These are phyloP conservation scores for Pagetopsis macropterus DNA, from an alignment of 2,797 vertebrate genomes.

Conservation along the genomic window DNA sequence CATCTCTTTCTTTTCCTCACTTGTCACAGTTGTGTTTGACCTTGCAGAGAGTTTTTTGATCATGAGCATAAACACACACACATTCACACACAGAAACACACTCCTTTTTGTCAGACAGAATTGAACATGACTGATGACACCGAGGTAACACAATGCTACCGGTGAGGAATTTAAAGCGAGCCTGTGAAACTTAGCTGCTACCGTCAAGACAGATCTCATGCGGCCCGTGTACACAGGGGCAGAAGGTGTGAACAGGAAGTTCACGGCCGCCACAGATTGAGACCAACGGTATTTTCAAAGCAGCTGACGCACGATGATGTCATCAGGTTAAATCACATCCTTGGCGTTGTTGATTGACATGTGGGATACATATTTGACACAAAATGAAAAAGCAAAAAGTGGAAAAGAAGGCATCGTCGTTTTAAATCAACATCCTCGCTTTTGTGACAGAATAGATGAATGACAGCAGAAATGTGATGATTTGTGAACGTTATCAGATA, in stretches of 20 bases:
- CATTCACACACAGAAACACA: background rate
- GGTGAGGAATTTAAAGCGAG: slow-evolving; percentile 58
- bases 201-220: slow-evolving; percentile 34
- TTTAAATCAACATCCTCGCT: no score
- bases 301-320: slow-evolving; percentile 30
- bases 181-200: slow-evolving; percentile 56
- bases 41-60: slow-evolving; percentile 31
- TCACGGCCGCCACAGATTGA: slow-evolving; percentile 4
- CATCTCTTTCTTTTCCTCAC: slow-evolving; percentile 31
- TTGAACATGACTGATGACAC: slow-evolving; percentile 55
- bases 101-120: slow-evolving; percentile 20
- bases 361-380: slow-evolving; percentile 37
- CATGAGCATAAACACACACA: slow-evolving; percentile 1
- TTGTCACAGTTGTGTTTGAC: slow-evolving; percentile 38
- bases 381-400: background rate
- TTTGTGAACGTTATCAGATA: background rate
- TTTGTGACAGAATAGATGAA: no score
- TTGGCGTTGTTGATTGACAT: slow-evolving; percentile 12
- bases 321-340: slow-evolving; percentile 9
- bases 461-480: background rate
- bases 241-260: slow-evolving; percentile 46
- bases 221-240: background rate
- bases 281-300: slow-evolving; percentile 23
- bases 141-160: slow-evolving; percentile 33
- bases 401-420: background rate